Evolutionary conservation across 2,113 vertebrate genomes (phyloP), one percentile per base, ranked within the genome.

Genomic region (Atrichornis clamosus): DNA sequence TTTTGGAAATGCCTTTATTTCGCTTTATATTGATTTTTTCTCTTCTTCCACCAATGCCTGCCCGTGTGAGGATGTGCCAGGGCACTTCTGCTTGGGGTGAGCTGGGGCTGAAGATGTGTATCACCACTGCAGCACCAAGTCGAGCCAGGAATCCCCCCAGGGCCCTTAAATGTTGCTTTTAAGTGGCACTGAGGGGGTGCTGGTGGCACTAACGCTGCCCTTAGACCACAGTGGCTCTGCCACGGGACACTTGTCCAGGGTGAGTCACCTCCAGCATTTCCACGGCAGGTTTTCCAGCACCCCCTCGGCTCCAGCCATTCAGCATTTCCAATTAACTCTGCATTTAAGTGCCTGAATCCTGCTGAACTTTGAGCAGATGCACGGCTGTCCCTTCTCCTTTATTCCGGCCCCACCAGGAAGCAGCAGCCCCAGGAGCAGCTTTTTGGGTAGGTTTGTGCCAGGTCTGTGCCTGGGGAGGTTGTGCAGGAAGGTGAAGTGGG

Each of bases 261-360:
- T 11, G 0, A 18, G 33, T n/a, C 60, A 88, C 92, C 85, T 90
- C 47, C 35, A n/a, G 62, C 85, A 59, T 22, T 78, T 47, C 24
- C 63, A 33, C n/a, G 70, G 82, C 89, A 88, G 75, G 42, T 39
- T 94, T 84, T 90, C 67, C 74, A 88, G 87, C 75, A 87, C 33
- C 58, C 84, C 90, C 78, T 55, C 7, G 50, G 75, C 87, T 93
- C 22, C 42, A 85, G 53, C 5, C 72, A 21, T 15, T 47, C 75
- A 80, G 39, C 58, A 32, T 83, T 95, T 85, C 75, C 93, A 94
- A 77, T 89, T 87, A 88, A 80, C 59, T 87, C 26, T 83, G 75
- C 79, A 70, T 88, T 65, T 74, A 75, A 80, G 59, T 52, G 67
- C 33, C 33, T 47, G 11, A 41, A 47, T 91, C 59, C 85, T 77